Evolutionary conservation across 2,113 vertebrate species (phyloP), one percentile per base, ranked within the genome.

Genomic region (Coryphaenoides rupestris): DNA sequence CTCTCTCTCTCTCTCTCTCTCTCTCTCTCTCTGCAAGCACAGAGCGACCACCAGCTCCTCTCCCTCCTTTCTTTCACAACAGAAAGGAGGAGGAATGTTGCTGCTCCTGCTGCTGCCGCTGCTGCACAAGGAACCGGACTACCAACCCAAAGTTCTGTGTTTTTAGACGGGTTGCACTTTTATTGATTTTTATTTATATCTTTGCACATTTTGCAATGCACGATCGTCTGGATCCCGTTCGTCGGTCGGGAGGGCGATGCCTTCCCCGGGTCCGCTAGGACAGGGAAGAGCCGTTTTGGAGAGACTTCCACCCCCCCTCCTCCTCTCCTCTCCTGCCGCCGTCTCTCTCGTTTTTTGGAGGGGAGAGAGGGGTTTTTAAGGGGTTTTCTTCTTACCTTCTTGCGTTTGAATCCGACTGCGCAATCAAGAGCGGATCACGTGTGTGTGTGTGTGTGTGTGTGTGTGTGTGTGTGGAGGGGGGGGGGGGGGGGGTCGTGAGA

Each of bases 141-240:
- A 19, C 52, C 5, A 63, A 63, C 50, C 59, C 28, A 47, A 52
- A n/a, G 59, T 65, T 67, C 60, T 65, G 68, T 70, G 61, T 66
- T 64, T 55, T 26, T 58, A 26, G 58, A 53, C 75, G 21, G 71
- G 62, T 69, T 49, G 66, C 53, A 57, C 24, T 83, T 68, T 68
- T 74, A 69, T 79, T 63, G 33, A 83, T 83, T 89, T 79, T 84
- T 64, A 6, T 49, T 49, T 49, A 2, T 47, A 5, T 49, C 16
- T 63, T 70, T 49, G n/a, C n/a, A 54, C 47, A 49, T 77, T 65
- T 70, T 86, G 84, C 87, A 76, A 92, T 92, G 90, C 78, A 89
- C 85, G 91, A 91, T 72, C 91, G 89, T 83, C 79, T 91, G 84
- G 91, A 91, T 85, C 91, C 91, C 77, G 87, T 81, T 74, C 3